These are phyloP conservation scores for Gryllus bimaculatus DNA, from an alignment of 1,140 invertebrate species.

Conservation along the genomic window DNA sequence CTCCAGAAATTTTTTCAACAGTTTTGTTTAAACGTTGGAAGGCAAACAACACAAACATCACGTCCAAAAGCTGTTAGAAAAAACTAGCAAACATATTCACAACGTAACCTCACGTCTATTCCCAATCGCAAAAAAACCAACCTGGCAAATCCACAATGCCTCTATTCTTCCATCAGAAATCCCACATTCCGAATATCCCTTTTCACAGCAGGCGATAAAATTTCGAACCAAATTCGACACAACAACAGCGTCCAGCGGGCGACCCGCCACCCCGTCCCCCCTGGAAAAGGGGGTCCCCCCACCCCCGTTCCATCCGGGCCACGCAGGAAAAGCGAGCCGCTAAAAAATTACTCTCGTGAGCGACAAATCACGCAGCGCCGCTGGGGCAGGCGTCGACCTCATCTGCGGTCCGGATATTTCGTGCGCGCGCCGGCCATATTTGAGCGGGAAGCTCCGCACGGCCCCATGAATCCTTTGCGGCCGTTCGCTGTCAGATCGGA, in stretches of 20 bases:
- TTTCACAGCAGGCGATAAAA: not conserved
- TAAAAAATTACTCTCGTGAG: conserved; percentile 5
- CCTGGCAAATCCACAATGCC: not conserved
- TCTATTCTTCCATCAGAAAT: not conserved
- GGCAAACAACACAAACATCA: too few relatives aligned
- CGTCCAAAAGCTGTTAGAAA: too few relatives aligned
- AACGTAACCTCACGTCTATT: too few relatives aligned
- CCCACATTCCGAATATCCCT: not conserved
- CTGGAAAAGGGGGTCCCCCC: too few relatives aligned
- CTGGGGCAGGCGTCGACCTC: not conserved
- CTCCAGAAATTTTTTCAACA: too few relatives aligned
- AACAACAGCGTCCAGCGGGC: not conserved
- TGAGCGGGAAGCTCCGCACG: not conserved
- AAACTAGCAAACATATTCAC: too few relatives aligned
- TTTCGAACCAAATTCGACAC: not conserved
- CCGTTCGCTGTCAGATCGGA: not conserved
- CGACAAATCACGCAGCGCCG: not conserved
- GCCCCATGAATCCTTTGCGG: not conserved
- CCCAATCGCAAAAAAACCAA: too few relatives aligned
- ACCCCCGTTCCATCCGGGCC: too few relatives aligned
- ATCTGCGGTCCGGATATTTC: not conserved
- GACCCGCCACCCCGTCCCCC: not conserved
- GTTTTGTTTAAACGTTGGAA: too few relatives aligned
- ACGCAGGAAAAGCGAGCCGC: not conserved
- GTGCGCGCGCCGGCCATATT: not conserved